phyloP scores from a whole-genome alignment of 2,797 vertebrate genomes.

The Gallinago solitaria region DNA sequence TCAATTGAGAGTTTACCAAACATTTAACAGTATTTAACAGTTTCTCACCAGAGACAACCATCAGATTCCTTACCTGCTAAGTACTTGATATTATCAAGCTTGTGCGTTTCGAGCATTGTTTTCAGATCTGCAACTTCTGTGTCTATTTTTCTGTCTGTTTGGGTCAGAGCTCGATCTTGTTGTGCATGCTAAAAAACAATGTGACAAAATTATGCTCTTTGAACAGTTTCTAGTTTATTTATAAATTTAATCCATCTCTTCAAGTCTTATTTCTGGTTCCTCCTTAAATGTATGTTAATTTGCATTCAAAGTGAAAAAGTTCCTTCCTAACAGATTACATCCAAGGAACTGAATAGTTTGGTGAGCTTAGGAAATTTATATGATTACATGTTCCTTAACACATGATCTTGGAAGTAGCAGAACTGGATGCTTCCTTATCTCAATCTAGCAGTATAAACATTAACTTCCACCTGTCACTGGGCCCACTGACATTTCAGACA shows the following conservation, averaged over 20 bases:
- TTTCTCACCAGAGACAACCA: not conserved
- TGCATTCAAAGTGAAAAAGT: not conserved
- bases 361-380: not conserved
- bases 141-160: slow-evolving; percentile 93
- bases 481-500: not conserved
- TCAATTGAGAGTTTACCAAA: not conserved
- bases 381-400: not conserved
- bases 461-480: not conserved
- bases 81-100: slow-evolving; percentile 97
- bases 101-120: slow-evolving; percentile 94
- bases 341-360: not conserved
- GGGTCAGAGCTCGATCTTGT: slow-evolving; percentile 88
- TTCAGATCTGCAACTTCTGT: slow-evolving; percentile 95
- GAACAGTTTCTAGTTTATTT: not conserved
- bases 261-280: not conserved
- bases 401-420: not conserved
- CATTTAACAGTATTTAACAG: not conserved
- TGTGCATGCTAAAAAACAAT: slow-evolving; percentile 83
- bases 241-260: not conserved
- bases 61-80: slow-evolving; percentile 87
- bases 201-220: not conserved
- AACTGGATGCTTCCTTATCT: not conserved
- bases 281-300: not conserved
- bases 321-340: not conserved
- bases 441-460: not conserved